Evolutionary conservation across 2,888 invertebrate species (phyloP), one percentile per base, ranked within the genome.

Genomic region (Heliconius aoede): DNA sequence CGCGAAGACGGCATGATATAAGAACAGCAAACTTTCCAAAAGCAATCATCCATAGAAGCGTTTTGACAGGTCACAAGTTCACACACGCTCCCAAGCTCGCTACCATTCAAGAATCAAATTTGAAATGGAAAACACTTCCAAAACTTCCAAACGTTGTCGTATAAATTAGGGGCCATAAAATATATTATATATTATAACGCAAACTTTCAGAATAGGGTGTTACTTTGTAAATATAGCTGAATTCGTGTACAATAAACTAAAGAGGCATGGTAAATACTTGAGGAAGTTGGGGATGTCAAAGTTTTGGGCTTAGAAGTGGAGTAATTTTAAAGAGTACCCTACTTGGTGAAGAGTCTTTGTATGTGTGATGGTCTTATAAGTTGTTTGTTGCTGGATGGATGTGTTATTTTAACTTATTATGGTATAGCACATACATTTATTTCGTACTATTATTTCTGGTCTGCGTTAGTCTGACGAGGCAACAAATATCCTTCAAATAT

Each of bases 101-200:
- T 13, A 24, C 24, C 28, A 51, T n/a, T 30, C 68, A 69, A 69
- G 69, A 55, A 69, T 80, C 78, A 79, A 82, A 81, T 80, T 84
- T 82, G 80, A 80, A 82, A 82, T 79, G 79, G 81, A 81, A 82
- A 82, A 80, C 78, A 76, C 68, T 78, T 74, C 78, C 71, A 60
- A 62, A 80, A 82, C 76, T 80, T 81, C 78, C 73, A 80, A 82
- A 84, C 80, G 81, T 81, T 84, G 84, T 84, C 83, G 84, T 85
- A 85, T 86, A 85, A 86, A 87, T 87, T 85, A 85, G 82, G 83
- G 76, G 67, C 82, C 83, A 85, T 85, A 86, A 84, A 84, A 81
- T 83, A 71, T 79, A 55, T 55, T 55, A 55, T 55, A 55, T n/a
- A 55, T 55, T 55, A 55, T n/a, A 55, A 55, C 21, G 79, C 80